Base-by-base conservation (phyloP, 2,113 vertebrate genomes). In the Daubentonia madagascariensis region DNA sequence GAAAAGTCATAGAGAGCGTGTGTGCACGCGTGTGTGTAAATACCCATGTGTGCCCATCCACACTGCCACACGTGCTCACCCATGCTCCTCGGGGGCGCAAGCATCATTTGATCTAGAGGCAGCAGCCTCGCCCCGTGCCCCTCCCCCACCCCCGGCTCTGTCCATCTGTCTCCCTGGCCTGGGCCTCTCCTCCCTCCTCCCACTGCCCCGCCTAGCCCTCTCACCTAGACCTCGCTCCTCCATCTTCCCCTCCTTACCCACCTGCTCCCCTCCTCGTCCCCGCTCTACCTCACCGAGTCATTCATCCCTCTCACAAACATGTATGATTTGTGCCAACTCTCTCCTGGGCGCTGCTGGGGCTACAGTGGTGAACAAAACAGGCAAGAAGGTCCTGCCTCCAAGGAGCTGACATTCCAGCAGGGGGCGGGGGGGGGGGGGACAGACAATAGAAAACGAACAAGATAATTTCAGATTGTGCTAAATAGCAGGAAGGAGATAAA, bases 101-200 rank as follows among this genome's bases (percentile, higher is more conserved):
- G 52, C 23, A 9, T 92, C n/a, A 1, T 91, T 28, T 48, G 83
- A 57, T 92, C 75, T 59, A 0, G 30, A 68, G 75, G 75, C 89
- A 85, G 88, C 70, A 90, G 68, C 59, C 48, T 14, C 54, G 43
- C 57, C 48, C 17, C 0, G 16, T 1, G 7, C 52, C 70, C 37
- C 72, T 76, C 14, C 72, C 5, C 76, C 37, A 54, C 25, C 84
- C 96, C 83, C 52, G 0, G 9, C 65, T 63, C 85, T n/a, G 83
- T 70, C 94, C 96, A 89, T 95, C 94, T 93, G 93, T 92, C 93
- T 89, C 73, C 88, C 68, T 67, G 54, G 83, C 70, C 83, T 6
- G 25, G 84, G 93, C 52, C 81, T 59, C 45, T n/a, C 40, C 50
- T 37, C 1, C 23, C 48, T 32, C 52, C 37, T 65, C 32, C 45